Conservation (phyloP, 2,888 invertebrate genomes). For the Tenthredo distinguenda region DNA sequence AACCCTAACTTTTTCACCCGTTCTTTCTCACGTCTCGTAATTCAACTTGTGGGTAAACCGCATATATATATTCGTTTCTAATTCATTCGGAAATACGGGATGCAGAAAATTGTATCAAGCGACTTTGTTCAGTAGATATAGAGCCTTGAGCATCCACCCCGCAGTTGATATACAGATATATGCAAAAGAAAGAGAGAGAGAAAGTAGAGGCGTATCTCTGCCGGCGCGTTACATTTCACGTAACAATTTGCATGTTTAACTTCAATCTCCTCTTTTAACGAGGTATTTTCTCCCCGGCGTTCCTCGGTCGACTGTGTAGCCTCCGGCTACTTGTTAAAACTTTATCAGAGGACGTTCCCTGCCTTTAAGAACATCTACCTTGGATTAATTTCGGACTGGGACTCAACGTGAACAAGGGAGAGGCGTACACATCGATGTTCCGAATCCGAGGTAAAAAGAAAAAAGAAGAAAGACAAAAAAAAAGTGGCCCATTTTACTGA, state of each 20-base stretch:
- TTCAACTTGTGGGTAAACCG: neutral
- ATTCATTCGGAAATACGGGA: constrained; percentile 14
- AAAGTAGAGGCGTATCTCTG: constrained; percentile 41
- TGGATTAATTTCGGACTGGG: constrained; percentile 19
- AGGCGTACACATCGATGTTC: constrained; percentile 6
- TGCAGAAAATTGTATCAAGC: constrained; percentile 22
- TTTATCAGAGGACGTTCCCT: constrained; percentile 59
- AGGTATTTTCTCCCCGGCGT: constrained; percentile 59
- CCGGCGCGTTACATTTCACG: constrained; percentile 61
- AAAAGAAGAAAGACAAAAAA: neutral
- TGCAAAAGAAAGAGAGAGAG: neutral
- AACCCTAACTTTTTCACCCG: neutral
- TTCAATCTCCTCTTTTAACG: constrained; percentile 60
- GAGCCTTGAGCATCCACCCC: neutral
- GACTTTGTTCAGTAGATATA: constrained; percentile 19
- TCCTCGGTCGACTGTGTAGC: constrained; percentile 15
- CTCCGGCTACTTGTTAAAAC: constrained; percentile 62
- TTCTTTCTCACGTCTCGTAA: neutral
- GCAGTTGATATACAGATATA: constrained; percentile 4
- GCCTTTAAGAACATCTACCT: constrained; percentile 20
- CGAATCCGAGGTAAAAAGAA: neutral
- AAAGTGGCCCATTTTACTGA: neutral
- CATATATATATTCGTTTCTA: neutral
- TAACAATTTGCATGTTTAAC: constrained; percentile 67
- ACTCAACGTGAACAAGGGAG: neutral